phyloP scores from a whole-genome alignment of 2,113 vertebrate species.

The Laticauda laticaudata region DNA sequence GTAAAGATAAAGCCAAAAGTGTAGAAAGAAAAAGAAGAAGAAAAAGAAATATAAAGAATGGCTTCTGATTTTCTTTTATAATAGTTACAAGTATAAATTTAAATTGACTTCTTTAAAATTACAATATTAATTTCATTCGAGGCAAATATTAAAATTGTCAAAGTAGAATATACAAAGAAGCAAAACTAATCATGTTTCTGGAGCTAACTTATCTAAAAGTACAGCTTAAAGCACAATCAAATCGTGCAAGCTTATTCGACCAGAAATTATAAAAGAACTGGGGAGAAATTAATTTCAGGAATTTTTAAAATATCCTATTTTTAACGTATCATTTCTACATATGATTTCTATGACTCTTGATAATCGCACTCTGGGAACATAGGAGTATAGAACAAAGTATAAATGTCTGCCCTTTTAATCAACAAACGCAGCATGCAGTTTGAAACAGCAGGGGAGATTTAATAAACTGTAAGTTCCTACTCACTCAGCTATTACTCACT shows the following conservation, averaged over 20 bases:
- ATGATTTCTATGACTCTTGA: not conserved
- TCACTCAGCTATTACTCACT: not conserved
- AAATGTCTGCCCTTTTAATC: slow-evolving; percentile 4
- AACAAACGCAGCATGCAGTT: not conserved
- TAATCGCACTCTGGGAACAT: not conserved
- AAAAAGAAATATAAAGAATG: not conserved
- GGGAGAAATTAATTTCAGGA: not conserved
- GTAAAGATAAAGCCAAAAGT: not conserved
- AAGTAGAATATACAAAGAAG: not conserved
- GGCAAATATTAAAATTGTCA: not conserved
- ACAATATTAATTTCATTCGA: not conserved
- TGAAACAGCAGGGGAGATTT: not conserved
- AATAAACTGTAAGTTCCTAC: not conserved
- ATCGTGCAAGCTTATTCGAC: not conserved
- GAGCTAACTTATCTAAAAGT: not conserved
- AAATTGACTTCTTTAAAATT: not conserved
- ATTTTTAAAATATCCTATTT: not conserved
- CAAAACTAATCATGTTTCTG: not conserved
- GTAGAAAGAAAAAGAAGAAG: not conserved
- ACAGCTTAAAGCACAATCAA: not conserved
- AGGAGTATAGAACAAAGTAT: not conserved
- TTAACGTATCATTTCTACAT: not conserved
- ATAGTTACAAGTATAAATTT: not conserved
- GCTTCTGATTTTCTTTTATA: not conserved
- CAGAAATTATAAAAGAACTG: not conserved